phyloP scores from a whole-genome alignment of 2,797 vertebrate genomes.

The Neosalanx taihuensis region DNA sequence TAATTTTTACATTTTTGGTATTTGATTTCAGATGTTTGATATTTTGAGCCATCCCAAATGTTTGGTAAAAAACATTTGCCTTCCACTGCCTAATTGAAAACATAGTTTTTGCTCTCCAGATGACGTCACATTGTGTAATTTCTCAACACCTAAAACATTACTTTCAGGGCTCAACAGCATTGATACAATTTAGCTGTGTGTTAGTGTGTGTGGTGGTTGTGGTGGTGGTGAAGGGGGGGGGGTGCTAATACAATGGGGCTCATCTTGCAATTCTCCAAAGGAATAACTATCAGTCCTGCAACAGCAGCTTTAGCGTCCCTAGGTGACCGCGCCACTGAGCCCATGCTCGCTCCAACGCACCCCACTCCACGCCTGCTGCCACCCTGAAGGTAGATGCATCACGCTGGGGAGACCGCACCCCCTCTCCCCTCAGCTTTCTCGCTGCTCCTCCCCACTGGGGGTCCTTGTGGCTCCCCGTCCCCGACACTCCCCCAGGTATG shows the following conservation, averaged over 20 bases:
- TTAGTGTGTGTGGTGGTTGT: slow-evolving; percentile 26
- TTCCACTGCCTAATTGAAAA: background rate
- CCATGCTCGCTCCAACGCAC: slow-evolving; percentile 77
- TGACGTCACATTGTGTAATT: slow-evolving; percentile 21
- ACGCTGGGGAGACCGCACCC: slow-evolving; percentile 71
- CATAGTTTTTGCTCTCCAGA: slow-evolving; percentile 10
- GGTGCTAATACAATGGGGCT: slow-evolving; percentile 78
- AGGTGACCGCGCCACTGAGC: slow-evolving; percentile 83
- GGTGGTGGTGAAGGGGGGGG: slow-evolving; percentile 45
- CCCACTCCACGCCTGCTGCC: slow-evolving; percentile 81
- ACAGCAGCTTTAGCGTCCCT: slow-evolving; percentile 78
- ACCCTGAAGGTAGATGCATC: slow-evolving; percentile 83
- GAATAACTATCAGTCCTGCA: slow-evolving; percentile 84
- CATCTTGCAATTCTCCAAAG: slow-evolving; percentile 81
- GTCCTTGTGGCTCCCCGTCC: slow-evolving; percentile 30
- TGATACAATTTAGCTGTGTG: slow-evolving; percentile 48
- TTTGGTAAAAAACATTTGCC: background rate
- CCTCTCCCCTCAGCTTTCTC: slow-evolving; percentile 38
- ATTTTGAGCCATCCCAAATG: background rate
- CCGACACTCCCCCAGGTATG: slow-evolving; percentile 68
- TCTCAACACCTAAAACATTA: slow-evolving; percentile 43
- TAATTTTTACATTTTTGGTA: background rate
- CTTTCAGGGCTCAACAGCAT: slow-evolving; percentile 51
- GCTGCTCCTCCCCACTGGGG: slow-evolving; percentile 45
- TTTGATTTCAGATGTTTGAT: background rate